Evolutionary conservation across 2,113 vertebrate genomes (phyloP), one percentile per base, ranked within the genome.

Genomic region (Elanoides forficatus): DNA sequence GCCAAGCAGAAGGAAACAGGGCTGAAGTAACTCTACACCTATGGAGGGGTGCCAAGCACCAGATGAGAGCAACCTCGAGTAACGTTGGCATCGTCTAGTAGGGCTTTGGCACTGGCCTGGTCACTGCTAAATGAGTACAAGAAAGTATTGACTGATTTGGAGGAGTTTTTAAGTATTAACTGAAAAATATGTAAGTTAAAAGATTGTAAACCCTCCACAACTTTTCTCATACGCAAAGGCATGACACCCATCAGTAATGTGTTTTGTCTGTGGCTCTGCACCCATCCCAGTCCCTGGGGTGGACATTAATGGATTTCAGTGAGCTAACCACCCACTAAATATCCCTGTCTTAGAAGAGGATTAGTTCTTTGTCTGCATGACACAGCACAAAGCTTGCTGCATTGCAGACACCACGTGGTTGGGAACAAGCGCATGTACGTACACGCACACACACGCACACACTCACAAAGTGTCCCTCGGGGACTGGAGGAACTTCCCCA

Each of bases 311-410:
- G 36, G 65, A 68, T 79, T 73, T 48, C 56, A 56, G 38, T 68
- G 62, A 95, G 59, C 74, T 79, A 93, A 76, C 9, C 70, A 45
- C 55, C 36, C 79, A 29, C 15, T 75, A 67, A 67, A 70, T 38
- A 68, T 29, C 81, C 73, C 66, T 67, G 36, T 50, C 59, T 91
- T 71, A 66, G 74, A 48, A 50, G 40, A 85, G 59, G 63, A 86
- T 86, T 86, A 80, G 59, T 86, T 70, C 76, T 91, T 81, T 3
- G 0, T 83, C 83, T 83, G 81, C 75, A 73, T 97, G 97, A 97
- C 86, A 42, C 95, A 95, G 96, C 97, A 91, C 32, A 87, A 95
- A 96, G 78, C 86, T 95, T 97, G 92, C 93, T 97, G 97, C 97
- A 97, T 94, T 97, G 97, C 96, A 97, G 97, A 78, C 92, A 47